phyloP scores from a whole-genome alignment of 1,140 invertebrate genomes.

The Trichogramma pretiosum region DNA sequence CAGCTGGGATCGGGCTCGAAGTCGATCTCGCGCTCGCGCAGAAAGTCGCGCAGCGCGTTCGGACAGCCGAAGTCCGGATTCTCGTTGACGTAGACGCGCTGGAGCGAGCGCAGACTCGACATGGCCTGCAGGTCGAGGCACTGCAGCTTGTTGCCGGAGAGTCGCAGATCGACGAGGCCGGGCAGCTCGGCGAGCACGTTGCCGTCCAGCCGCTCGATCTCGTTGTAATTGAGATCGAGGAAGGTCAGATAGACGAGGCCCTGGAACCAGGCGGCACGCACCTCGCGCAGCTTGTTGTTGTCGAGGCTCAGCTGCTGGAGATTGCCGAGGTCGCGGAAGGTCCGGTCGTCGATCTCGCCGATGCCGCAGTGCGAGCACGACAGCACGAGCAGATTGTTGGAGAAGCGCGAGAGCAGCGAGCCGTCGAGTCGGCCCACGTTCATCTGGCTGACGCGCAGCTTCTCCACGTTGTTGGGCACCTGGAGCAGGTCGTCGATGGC shows the following conservation, averaged over 20 bases:
- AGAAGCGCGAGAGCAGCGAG: slow-evolving; percentile 31
- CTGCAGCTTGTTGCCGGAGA: slow-evolving; percentile 36
- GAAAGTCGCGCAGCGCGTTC: slow-evolving; percentile 28
- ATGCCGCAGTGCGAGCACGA: slow-evolving; percentile 34
- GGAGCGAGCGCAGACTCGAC: slow-evolving; percentile 25
- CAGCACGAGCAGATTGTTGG: slow-evolving; percentile 30
- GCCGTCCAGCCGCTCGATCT: slow-evolving; percentile 32
- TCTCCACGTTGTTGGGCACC: slow-evolving; percentile 28
- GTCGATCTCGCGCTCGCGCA: slow-evolving; percentile 22
- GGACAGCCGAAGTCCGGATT: slow-evolving; percentile 38
- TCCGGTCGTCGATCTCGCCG: slow-evolving; percentile 29
- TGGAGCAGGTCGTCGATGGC: slow-evolving; percentile 23
- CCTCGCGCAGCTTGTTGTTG: slow-evolving; percentile 28
- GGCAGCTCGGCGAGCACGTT: slow-evolving; percentile 29
- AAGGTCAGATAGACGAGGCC: slow-evolving; percentile 32
- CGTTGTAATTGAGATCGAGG: slow-evolving; percentile 38
- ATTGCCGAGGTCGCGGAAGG: slow-evolving; percentile 27
- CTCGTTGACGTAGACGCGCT: slow-evolving; percentile 32
- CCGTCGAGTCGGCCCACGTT: slow-evolving; percentile 23
- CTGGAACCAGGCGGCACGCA: slow-evolving; percentile 31
- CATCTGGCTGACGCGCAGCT: slow-evolving; percentile 32
- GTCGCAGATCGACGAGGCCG: slow-evolving; percentile 31
- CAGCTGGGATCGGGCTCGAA: slow-evolving; percentile 33
- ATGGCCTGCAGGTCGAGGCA: slow-evolving; percentile 33
- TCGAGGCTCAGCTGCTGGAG: slow-evolving; percentile 36